Evolutionary conservation across 2,888 invertebrate genomes (phyloP).

Genomic region (Perdita meconis): DNA sequence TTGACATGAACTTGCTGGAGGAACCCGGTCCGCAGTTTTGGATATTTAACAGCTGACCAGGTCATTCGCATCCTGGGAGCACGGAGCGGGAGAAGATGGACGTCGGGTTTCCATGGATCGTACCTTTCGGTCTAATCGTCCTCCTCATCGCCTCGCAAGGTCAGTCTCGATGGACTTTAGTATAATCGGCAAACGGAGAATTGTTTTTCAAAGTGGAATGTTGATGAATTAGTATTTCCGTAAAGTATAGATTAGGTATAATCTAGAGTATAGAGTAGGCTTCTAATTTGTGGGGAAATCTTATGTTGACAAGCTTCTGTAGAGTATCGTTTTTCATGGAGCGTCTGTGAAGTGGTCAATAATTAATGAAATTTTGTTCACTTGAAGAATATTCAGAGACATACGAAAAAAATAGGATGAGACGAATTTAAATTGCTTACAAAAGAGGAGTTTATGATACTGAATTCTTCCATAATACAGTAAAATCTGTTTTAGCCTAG

Average conservation of each 20-base stretch:
- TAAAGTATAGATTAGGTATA: neutral
- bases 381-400: neutral
- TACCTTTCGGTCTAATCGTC: conserved; percentile 50
- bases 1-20: conserved; percentile 63
- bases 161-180: conserved; percentile 42
- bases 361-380: neutral
- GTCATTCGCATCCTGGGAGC: conserved; percentile 45
- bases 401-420: no score
- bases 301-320: neutral
- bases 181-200: neutral
- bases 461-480: no score
- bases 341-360: neutral
- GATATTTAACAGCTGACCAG: conserved; percentile 63
- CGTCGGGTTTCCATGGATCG: conserved; percentile 50
- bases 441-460: no score
- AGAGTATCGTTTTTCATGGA: neutral
- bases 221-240: neutral
- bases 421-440: no score
- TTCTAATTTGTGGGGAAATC: neutral
- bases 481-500: no score
- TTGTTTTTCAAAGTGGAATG: neutral
- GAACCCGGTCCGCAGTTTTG: conserved; percentile 30
- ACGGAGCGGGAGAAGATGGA: conserved; percentile 57
- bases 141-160: conserved; percentile 59
- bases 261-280: neutral